phyloP scores from a whole-genome alignment of 2,888 invertebrate genomes.

The Salpingus planirostris region DNA sequence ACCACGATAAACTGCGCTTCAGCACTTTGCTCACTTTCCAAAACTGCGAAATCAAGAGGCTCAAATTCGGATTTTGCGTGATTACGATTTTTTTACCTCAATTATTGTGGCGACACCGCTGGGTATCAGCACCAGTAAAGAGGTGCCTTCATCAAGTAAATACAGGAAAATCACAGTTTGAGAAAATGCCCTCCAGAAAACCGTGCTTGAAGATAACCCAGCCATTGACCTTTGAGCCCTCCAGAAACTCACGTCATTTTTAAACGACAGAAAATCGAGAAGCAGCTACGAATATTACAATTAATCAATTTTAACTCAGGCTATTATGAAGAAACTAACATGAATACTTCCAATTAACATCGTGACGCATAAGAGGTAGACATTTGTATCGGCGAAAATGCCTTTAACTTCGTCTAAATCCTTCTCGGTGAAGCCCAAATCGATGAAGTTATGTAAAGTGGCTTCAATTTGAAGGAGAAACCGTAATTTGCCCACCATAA shows the following conservation, averaged over 20 bases:
- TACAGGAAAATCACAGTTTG: constrained; percentile 87
- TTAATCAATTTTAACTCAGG: constrained; percentile 2
- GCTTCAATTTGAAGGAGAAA: constrained; percentile 69
- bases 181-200: constrained; percentile 91
- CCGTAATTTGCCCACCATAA: constrained; percentile 69
- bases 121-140: constrained; percentile 79
- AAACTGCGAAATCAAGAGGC: too few relatives aligned
- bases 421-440: constrained; percentile 83
- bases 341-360: constrained; percentile 86
- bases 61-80: background rate
- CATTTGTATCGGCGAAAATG: constrained; percentile 91
- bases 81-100: constrained; percentile 55
- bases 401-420: constrained; percentile 96
- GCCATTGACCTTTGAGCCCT: constrained; percentile 74
- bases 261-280: constrained; percentile 95
- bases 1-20: constrained; percentile 47
- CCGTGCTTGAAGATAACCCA: constrained; percentile 80
- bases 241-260: constrained; percentile 97
- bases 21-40: constrained; percentile 95
- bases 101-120: constrained; percentile 79
- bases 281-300: constrained; percentile 59
- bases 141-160: constrained; percentile 85
- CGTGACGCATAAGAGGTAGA: constrained; percentile 83
- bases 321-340: constrained; percentile 53
- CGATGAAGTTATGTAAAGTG: constrained; percentile 59